A percentile compares a stretch with the other conserved stretches of the same genome.
phyloP scores from a whole-genome alignment of 2,888 invertebrate species.

The Aspidiotus rigidus region DNA sequence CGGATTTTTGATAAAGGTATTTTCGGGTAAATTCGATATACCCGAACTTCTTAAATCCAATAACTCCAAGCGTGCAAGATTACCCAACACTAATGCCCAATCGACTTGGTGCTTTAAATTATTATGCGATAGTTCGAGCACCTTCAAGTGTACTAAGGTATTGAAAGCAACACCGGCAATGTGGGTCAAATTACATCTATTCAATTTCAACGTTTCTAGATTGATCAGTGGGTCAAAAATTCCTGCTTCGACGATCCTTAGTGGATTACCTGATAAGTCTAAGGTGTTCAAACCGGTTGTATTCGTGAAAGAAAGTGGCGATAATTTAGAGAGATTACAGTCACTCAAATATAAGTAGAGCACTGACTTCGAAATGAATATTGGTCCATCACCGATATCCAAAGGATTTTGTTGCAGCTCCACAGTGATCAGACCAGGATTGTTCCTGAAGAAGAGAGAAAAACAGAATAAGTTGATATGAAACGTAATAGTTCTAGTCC shows the following conservation, averaged over 20 bases:
- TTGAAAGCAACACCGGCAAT: conserved; percentile 52
- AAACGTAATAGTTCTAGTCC: not conserved
- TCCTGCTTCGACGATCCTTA: conserved; percentile 50
- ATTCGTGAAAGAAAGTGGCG: conserved; percentile 57
- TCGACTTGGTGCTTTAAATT: conserved; percentile 47
- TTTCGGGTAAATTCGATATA: conserved; percentile 53
- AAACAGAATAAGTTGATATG: not conserved
- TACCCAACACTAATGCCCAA: conserved; percentile 55
- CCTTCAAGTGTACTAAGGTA: conserved; percentile 53
- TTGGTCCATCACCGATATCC: conserved; percentile 51
- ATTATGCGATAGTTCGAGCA: conserved; percentile 56
- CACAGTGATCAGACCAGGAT: conserved; percentile 57
- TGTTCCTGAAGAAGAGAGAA: conserved; percentile 49
- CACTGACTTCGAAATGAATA: conserved; percentile 56
- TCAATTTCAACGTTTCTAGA: conserved; percentile 56
- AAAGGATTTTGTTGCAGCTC: conserved; percentile 56
- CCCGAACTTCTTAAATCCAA: conserved; percentile 55
- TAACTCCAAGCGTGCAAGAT: conserved; percentile 53
- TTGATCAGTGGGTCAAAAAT: conserved; percentile 56
- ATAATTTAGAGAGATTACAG: conserved; percentile 53
- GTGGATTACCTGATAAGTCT: conserved; percentile 60
- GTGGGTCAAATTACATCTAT: conserved; percentile 53
- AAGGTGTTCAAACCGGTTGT: conserved; percentile 57
- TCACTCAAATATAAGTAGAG: conserved; percentile 59
- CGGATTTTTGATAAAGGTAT: conserved; percentile 56